These are phyloP conservation scores for Ataeniobius toweri DNA, from an alignment of 2,797 vertebrate genomes.

Conservation along the genomic window DNA sequence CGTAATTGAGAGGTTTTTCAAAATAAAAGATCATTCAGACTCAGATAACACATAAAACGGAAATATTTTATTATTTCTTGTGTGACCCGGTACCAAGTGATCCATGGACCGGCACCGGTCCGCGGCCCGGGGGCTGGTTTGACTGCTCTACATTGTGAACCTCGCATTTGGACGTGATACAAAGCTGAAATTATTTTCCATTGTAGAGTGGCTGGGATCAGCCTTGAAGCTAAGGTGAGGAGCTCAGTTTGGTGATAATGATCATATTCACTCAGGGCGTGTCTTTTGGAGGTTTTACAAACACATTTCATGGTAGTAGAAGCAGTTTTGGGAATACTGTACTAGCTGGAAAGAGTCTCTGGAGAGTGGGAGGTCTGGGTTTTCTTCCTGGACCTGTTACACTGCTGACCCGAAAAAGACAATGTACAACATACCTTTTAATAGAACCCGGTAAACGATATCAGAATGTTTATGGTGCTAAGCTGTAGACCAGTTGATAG, in stretches of 20 bases:
- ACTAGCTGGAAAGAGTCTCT: background rate
- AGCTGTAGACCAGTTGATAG: no score
- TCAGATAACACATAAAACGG: no score
- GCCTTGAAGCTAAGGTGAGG: background rate
- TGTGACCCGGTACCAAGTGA: no score
- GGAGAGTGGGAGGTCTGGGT: background rate
- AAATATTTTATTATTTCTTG: no score
- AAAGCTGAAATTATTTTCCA: background rate
- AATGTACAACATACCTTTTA: background rate
- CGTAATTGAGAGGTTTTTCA: no score
- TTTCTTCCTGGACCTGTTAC: background rate
- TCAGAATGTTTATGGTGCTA: background rate
- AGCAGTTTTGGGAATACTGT: background rate
- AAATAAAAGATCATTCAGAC: no score
- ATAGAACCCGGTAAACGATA: no score
- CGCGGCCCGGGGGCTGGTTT: no score
- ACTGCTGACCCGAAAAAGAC: background rate
- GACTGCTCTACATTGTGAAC: background rate
- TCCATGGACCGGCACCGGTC: no score
- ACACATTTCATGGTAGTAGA: background rate
- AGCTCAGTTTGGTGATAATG: background rate
- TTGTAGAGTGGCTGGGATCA: background rate
- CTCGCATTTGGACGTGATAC: background rate
- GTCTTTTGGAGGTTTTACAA: background rate
- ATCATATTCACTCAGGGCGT: background rate